Base-by-base conservation (phyloP, 2,888 invertebrate genomes). In the Eumacrocentrus americanus region DNA sequence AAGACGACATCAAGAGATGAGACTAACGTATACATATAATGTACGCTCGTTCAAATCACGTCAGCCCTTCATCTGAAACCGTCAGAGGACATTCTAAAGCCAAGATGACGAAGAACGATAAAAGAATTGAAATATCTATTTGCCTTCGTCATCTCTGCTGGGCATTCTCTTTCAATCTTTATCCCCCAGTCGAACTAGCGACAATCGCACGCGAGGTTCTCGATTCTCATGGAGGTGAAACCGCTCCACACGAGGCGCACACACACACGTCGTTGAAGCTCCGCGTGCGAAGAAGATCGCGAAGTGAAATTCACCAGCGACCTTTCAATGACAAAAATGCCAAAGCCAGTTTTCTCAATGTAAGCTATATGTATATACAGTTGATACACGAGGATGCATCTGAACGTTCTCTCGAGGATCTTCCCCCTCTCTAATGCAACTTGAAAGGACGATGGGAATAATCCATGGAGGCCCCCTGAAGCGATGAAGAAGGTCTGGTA, bases 251-350 rank as follows among this genome's bases (percentile, higher is more conserved):
- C 7, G 46, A 25, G 12, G 35, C 42, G 37, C 20, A 22, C 23
- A 42, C 16, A 22, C 34, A 58, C 58, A 56, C 37, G 58, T 59
- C 47, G 53, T 51, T 20, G 34, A 51, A 52, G 60, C 42, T 47
- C 18, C 50, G 50, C 57, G 61, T 53, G 64, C 58, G 65, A 59
- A 62, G 59, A 34, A 35, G 23, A 52, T 35, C 63, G 70, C 78
- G 20, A 74, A 79, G 78, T 78, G 79, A 79, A 79, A 78, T 78
- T 74, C 76, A 65, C 72, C 75, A 77, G 73, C 78, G 79, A 80
- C 79, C 79, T 79, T 79, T 74, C 60, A 48, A 60, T 60, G 60
- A 60, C 60, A 60, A 55, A 60, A 54, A 74, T 70, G 67, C 61
- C 67, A 64, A 64, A 75, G 76, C 74, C 72, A 75, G 75, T 74